These are phyloP conservation scores for Thalpophila matura DNA, from an alignment of 2,888 invertebrate species.

Conservation along the genomic window DNA sequence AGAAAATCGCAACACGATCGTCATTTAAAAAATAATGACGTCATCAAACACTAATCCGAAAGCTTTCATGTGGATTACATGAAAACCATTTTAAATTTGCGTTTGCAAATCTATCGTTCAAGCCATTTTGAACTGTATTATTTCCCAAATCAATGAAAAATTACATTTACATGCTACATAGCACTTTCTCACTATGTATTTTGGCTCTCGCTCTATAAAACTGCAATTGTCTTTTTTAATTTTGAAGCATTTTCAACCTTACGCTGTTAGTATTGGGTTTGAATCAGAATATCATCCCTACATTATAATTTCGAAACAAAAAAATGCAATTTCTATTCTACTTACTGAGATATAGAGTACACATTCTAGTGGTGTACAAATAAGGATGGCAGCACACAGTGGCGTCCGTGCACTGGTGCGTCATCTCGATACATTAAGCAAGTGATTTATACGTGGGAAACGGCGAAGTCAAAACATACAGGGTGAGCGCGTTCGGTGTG, in stretches of 20 bases:
- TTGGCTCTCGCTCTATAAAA: slow-evolving; percentile 71
- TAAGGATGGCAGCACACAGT: slow-evolving; percentile 77
- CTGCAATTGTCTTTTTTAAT: slow-evolving; percentile 66
- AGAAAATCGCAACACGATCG: slow-evolving; percentile 87
- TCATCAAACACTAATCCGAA: slow-evolving; percentile 91
- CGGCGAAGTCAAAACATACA: slow-evolving; percentile 87
- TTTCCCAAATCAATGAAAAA: slow-evolving; percentile 1
- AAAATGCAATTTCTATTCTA: slow-evolving; percentile 40
- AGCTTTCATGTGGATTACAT: slow-evolving; percentile 90
- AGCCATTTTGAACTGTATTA: slow-evolving; percentile 65
- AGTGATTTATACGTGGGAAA: slow-evolving; percentile 88
- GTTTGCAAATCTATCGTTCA: slow-evolving; percentile 1
- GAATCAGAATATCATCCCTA: slow-evolving; percentile 2
- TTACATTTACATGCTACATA: slow-evolving; percentile 1
- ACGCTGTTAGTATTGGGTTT: background rate
- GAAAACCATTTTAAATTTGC: slow-evolving; percentile 61
- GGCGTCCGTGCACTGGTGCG: slow-evolving; percentile 73
- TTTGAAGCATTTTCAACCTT: slow-evolving; percentile 50
- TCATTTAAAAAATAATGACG: slow-evolving; percentile 89
- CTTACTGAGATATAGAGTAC: slow-evolving; percentile 31
- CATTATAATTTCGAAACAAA: background rate
- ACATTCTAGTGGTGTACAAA: slow-evolving; percentile 44
- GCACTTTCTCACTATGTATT: slow-evolving; percentile 54
- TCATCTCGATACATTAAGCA: slow-evolving; percentile 89
- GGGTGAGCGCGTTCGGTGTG: slow-evolving; percentile 71